Evolutionary conservation across 2,888 invertebrate genomes (phyloP), one percentile per base, ranked within the genome.

Genomic region (Ypsolopha sequella): DNA sequence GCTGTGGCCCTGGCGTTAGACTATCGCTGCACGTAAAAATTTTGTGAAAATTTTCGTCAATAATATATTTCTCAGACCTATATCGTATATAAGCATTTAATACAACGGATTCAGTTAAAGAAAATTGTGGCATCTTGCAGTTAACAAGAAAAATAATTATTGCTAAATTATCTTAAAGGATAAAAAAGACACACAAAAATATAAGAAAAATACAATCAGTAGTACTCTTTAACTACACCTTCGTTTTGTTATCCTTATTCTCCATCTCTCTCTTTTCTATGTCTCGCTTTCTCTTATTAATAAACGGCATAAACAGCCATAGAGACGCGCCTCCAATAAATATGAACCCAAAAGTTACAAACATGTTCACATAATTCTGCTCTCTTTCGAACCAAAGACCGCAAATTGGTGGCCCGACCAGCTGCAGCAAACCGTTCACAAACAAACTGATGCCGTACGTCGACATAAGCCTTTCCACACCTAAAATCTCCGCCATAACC

Each of bases 401-500:
- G 65, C 95, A 95, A 24, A 95, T 80, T 0, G 94, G 94, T 1
- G 95, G 95, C 0, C 95, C 95, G 0, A 93, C 73, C 50, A 95
- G 70, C 68, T 95, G 95, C 13, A 95, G 70, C 10, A 95, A 78
- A 1, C 95, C 95, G 66, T 95, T 95, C 0, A 95, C 92, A 63
- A 95, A 95, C 33, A 95, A 79, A 60, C 95, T 94, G 43, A 95
- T 94, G 2, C 95, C 95, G 60, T 95, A 95, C 0, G 95, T 93
- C 0, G 95, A 94, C 65, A 94, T 94, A 0, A 95, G 71, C 44
- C 93, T 88, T 58, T 95, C 95, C 0, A 93, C 92, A 0, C 95
- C 95, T n/a, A 95, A 76, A 79, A 94, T 90, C 66, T 95, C 95
- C 0, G 95, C 94, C 93, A 95, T 94, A 0, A 95, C 93, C 39